Evolutionary conservation across 2,888 invertebrate species (phyloP).

Genomic region (Lingula anatina): DNA sequence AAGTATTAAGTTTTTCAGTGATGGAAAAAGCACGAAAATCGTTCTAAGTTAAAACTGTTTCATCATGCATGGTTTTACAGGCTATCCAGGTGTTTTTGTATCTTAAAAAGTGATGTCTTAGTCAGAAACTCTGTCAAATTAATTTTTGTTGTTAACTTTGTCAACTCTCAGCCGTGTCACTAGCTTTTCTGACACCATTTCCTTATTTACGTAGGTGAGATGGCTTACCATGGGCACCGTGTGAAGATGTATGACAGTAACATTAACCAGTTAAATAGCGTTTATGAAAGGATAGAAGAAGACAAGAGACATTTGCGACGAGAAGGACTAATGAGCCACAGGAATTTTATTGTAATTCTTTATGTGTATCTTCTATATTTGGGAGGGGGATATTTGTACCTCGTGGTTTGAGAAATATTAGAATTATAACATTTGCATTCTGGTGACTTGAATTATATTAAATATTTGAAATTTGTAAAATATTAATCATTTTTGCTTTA

Average conservation of each 20-base stretch:
- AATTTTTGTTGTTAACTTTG: no score
- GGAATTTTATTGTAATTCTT: conserved; percentile 47
- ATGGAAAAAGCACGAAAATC: no score
- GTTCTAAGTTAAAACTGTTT: no score
- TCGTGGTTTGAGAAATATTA: not conserved
- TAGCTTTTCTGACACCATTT: no score
- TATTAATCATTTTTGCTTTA: not conserved
- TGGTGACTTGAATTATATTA: not conserved
- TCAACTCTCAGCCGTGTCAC: no score
- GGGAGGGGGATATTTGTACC: no score
- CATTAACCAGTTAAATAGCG: conserved; percentile 40
- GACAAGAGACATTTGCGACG: conserved; percentile 47
- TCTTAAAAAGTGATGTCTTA: no score
- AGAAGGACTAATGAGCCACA: conserved; percentile 49
- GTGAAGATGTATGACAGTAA: conserved; percentile 52
- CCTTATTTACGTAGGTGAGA: conserved; percentile 41
- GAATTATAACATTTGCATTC: not conserved
- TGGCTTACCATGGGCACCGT: conserved; percentile 54
- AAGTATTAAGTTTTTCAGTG: no score
- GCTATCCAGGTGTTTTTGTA: no score
- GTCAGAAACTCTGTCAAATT: no score
- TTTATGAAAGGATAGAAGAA: conserved; percentile 46
- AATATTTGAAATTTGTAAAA: not conserved
- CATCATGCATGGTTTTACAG: no score
- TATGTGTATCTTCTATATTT: no score